Evolutionary conservation across 2,797 vertebrate species (phyloP), one percentile per base, ranked within the genome.

Genomic region (Ammospiza maritima): DNA sequence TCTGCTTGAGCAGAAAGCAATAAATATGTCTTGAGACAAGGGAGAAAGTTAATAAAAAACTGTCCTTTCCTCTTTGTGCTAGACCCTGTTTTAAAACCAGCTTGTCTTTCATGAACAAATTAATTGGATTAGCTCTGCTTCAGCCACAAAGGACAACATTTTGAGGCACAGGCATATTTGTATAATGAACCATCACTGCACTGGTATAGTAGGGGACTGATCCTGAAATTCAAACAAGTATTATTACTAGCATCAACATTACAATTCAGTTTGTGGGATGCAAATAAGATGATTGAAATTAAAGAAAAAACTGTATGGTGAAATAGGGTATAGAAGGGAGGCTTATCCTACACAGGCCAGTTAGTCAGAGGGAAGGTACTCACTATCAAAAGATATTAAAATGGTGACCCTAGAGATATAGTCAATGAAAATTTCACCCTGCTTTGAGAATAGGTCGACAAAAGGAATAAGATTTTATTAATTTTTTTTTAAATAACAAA

Each of bases 21-120:
- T 97, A 97, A 98, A 97, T 96, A 96, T 86, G 81, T 94, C 94
- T 96, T 96, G 91, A 97, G 96, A 97, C 95, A 97, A 96, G 91
- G 89, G 92, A 97, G 96, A 96, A 96, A 97, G 96, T 97, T 97
- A 98, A 98, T 97, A 97, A 97, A 98, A 97, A 94, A 25, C 90
- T 93, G 94, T 97, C 95, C 90, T 97, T 97, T 97, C 77, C 89
- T 96, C 94, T 96, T 94, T 92, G 70, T 90, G 78, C 84, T 92
- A 96, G 87, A 95, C 80, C 88, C 58, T 94, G 67, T 77, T 96
- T 96, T 97, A 96, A 97, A 93, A 97, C 89, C 95, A 93, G 86
- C 85, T 95, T 97, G 94, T 96, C 95, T 98, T 96, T 97, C 92
- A 86, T 95, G 93, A 97, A 91, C 89, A 96, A 97, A 97, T 97